phyloP scores from a whole-genome alignment of 2,113 vertebrate species.

The Todiramphus chloris region DNA sequence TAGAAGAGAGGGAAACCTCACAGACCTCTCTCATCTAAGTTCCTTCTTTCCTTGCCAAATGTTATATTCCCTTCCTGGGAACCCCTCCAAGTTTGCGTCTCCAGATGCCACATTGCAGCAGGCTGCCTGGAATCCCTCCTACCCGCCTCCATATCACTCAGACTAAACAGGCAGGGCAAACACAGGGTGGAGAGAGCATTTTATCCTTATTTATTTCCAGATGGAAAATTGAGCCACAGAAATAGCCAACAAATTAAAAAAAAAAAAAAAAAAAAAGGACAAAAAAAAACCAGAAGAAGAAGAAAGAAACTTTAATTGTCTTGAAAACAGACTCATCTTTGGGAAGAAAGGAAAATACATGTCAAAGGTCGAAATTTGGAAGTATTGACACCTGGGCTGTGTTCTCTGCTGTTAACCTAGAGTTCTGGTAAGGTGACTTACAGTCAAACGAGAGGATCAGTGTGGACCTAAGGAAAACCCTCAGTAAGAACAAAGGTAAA shows the following conservation, averaged over 20 bases:
- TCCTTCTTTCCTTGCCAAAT: constrained; percentile 52
- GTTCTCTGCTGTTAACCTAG: not conserved
- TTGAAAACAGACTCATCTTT: not conserved
- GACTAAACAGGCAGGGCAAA: constrained; percentile 34
- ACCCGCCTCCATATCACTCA: constrained; percentile 32
- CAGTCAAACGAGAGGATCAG: not conserved
- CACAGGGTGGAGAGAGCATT: not conserved
- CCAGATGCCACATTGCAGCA: constrained; percentile 62
- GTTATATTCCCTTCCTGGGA: constrained; percentile 56
- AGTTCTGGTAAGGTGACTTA: not conserved
- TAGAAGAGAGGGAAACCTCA: constrained; percentile 48
- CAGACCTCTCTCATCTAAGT: constrained; percentile 30
- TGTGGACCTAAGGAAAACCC: not conserved
- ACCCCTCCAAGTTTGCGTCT: constrained; percentile 52
- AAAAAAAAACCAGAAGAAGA: too few species aligned
- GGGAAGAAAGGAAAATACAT: not conserved
- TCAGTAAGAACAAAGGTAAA: not conserved
- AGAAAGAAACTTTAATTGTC: not conserved
- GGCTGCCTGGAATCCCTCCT: constrained; percentile 55
- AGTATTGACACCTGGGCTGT: not conserved
- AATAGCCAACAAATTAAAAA: not conserved
- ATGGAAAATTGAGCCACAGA: not conserved
- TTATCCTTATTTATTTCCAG: constrained; percentile 22
- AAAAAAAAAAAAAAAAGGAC: too few species aligned
- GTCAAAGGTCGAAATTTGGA: not conserved